Conservation (phyloP, 2,888 invertebrate genomes). For the Drosophila koepferae region DNA sequence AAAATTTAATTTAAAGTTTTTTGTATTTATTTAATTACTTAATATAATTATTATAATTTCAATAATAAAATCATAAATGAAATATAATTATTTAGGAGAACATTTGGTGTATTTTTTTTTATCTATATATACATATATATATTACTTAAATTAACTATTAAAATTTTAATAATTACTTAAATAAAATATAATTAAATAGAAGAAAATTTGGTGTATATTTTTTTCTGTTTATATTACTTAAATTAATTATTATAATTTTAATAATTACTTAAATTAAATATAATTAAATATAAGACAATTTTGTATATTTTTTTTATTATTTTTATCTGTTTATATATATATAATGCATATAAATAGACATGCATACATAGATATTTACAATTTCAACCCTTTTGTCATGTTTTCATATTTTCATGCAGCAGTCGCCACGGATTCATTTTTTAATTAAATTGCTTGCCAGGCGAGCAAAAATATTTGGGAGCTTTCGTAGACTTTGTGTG, state of each 20-base stretch:
- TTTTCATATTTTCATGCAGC: slow-evolving; percentile 6
- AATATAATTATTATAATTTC: background rate
- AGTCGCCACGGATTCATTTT: slow-evolving; percentile 35
- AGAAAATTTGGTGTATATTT: too few species aligned
- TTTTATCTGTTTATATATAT: background rate
- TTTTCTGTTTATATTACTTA: background rate
- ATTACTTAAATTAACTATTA: too few species aligned
- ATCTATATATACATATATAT: too few species aligned
- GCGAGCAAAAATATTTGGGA: slow-evolving; percentile 34
- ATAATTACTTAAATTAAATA: too few species aligned
- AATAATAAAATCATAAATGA: background rate
- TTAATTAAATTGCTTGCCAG: slow-evolving; percentile 56
- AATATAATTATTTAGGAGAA: too few species aligned
- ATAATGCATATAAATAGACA: background rate
- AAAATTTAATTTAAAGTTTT: background rate
- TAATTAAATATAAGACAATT: too few species aligned
- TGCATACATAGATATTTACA: background rate
- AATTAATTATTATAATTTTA: too few species aligned
- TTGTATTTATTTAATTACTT: background rate
- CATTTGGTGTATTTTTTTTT: too few species aligned
- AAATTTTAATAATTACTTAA: too few species aligned
- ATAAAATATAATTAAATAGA: too few species aligned
- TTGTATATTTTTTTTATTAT: too few species aligned
- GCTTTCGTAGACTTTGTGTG: slow-evolving; percentile 66
- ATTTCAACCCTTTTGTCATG: background rate